Percentiles rank a stretch among this genome's conserved stretches.
phyloP scores from a whole-genome alignment of 2,888 invertebrate genomes.

The Myopa tessellatipennis region DNA sequence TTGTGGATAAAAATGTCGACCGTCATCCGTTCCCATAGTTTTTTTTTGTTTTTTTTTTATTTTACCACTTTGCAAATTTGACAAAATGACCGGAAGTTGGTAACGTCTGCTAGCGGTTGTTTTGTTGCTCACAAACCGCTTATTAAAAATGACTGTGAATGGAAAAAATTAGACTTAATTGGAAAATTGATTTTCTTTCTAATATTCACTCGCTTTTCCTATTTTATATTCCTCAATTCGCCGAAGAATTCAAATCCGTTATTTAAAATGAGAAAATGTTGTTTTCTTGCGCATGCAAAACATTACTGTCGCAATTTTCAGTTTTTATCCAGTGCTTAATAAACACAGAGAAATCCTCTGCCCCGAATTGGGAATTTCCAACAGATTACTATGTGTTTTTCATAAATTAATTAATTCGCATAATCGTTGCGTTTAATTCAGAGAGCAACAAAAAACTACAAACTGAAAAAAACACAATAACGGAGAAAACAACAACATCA shows the following conservation, averaged over 20 bases:
- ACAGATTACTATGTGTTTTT: neutral
- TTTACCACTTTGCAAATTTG: conserved; percentile 9
- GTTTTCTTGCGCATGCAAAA: too few relatives aligned
- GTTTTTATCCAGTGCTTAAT: too few relatives aligned
- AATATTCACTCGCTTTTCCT: neutral
- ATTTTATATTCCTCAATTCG: neutral
- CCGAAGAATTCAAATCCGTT: too few relatives aligned
- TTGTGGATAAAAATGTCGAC: conserved; percentile 18
- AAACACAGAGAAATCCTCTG: too few relatives aligned
- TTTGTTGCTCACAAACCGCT: conserved; percentile 54
- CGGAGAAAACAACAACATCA: neutral
- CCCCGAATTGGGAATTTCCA: conserved; percentile 1
- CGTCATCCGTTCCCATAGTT: neutral
- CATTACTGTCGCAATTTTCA: too few relatives aligned
- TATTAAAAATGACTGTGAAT: conserved; percentile 52
- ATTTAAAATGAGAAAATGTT: too few relatives aligned
- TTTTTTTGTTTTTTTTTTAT: neutral
- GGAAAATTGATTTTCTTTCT: conserved; percentile 50
- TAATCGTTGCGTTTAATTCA: neutral
- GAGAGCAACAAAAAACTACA: neutral
- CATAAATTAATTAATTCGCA: conserved; percentile 12
- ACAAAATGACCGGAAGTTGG: conserved; percentile 46
- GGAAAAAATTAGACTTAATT: conserved; percentile 49
- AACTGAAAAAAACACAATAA: neutral
- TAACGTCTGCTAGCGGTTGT: conserved; percentile 46